A percentile compares a stretch with the other conserved stretches of the same genome.
phyloP scores from a whole-genome alignment of 2,113 vertebrate species.

The Malurus elegans region DNA sequence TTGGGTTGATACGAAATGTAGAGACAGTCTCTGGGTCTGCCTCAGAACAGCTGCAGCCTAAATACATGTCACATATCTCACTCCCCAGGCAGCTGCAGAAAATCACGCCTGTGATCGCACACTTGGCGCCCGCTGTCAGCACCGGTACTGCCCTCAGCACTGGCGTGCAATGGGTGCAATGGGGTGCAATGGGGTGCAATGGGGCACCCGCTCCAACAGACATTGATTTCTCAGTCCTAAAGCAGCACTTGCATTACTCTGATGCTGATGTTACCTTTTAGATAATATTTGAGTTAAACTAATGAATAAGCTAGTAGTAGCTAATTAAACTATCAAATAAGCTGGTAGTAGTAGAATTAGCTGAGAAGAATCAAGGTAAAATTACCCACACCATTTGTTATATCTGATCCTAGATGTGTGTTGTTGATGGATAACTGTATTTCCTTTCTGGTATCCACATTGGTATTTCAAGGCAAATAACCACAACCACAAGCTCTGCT shows the following conservation, averaged over 20 bases:
- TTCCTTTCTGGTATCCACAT: not conserved
- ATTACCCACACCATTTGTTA: not conserved
- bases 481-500: not conserved
- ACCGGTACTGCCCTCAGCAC: rapidly evolving
- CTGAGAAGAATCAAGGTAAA: not conserved
- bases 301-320: not conserved
- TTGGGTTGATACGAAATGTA: not conserved
- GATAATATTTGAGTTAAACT: not conserved
- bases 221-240: not conserved
- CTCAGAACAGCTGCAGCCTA: not conserved
- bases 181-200: no score
- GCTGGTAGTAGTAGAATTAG: no score
- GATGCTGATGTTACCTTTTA: not conserved
- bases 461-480: not conserved
- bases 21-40: not conserved
- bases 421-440: not conserved
- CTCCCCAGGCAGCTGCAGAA: not conserved
- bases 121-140: rapidly evolving
- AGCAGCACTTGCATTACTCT: not conserved
- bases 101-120: rapidly evolving
- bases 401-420: not conserved
- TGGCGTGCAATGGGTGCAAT: no score
- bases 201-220: not conserved
- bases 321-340: not conserved
- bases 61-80: rapidly evolving